Evolutionary conservation across 2,797 vertebrate genomes (phyloP), one percentile per base, ranked within the genome.

Genomic region (Decapterus maruadsi): DNA sequence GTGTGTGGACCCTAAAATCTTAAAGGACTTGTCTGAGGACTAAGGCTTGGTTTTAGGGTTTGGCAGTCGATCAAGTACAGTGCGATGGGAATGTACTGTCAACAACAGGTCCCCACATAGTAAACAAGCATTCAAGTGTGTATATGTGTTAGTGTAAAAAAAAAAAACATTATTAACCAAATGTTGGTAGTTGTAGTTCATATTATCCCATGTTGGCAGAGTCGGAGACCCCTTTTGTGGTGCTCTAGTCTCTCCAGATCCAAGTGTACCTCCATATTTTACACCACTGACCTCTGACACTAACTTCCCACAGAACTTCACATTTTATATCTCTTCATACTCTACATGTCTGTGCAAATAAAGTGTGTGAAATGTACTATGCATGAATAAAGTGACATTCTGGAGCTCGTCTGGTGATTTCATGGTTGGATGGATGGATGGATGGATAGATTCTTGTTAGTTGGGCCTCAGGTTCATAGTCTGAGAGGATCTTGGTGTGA

Each of bases 301-400:
- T 38, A 31, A 29, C 17, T n/a, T 36, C 50, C 46, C 70, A 63
- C 57, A 48, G 17, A 8, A 48, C 16, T 48, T 78, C 70, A 75
- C 60, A 70, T 71, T 86, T 77, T 77, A 56, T 77, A 77, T 8
- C 7, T 53, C 56, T 59, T 68, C 59, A 68, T 56, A 40, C 26
- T 57, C 12, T 68, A 74, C 29, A 51, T 71, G 45, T 48, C 50
- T 48, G 57, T 71, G 8, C 42, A 68, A 61, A n/a, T 51, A 12
- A n/a, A 20, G 4, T 75, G 9, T 77, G 26, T 74, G 17, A 48
- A 31, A 53, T 0, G 57, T 34, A 55, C 16, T 17, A 36, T 0
- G 22, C 46, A 63, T 67, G 46, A 59, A 82, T 82, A 63, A 82
- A 74, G 34, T 43, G 2, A n/a, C 12, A 20, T 20, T 36, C 40